Base-by-base conservation (phyloP, 1,140 invertebrate species). In the Tetramorium simillimum region DNA sequence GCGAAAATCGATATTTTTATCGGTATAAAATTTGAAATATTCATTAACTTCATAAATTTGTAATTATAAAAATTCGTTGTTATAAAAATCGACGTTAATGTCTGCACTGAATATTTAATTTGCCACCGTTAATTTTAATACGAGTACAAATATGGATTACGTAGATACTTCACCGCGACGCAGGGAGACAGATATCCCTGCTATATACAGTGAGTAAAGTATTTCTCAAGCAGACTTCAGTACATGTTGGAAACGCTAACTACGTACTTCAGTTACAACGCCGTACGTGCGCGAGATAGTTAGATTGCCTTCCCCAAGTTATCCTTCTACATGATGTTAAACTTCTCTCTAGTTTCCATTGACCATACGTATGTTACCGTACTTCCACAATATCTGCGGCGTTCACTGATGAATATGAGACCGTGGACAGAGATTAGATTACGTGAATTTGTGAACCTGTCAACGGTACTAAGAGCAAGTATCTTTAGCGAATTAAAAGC, bases 281-380 rank as follows among this genome's bases (percentile, higher is more conserved):
- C 62, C 62, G 85, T 88, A 90, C 86, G 80, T 76, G 77, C 63
- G 85, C 85, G 84, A 91, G 87, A 90, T 89, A 91, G 90, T 90
- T 90, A 89, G 87, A 91, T 90, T 91, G 87, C 88, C 80, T 90
- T 90, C 70, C 24, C 65, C n/a, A 91, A 91, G 87, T 91, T 91
- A 91, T 87, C 85, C 73, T 76, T 63, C 72, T 76, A 75, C 75
- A 85, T 73, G 84, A 90, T 63, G 88, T 91, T 87, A 91, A 76
- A 89, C 60, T 80, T 85, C 77, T 12, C 58, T 46, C 46, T 21
- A 40, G 24, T 72, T 28, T 82, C 69, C 49, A 72, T 84, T 88
- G 69, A 85, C 84, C 89, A 90, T 88, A 88, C 63, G 76, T 90
- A 90, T 63, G 73, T 24, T 67, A 75, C 65, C 58, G n/a, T 63